phyloP scores from a whole-genome alignment of 1,140 invertebrate species.

The Acromyrmex echinatior region DNA sequence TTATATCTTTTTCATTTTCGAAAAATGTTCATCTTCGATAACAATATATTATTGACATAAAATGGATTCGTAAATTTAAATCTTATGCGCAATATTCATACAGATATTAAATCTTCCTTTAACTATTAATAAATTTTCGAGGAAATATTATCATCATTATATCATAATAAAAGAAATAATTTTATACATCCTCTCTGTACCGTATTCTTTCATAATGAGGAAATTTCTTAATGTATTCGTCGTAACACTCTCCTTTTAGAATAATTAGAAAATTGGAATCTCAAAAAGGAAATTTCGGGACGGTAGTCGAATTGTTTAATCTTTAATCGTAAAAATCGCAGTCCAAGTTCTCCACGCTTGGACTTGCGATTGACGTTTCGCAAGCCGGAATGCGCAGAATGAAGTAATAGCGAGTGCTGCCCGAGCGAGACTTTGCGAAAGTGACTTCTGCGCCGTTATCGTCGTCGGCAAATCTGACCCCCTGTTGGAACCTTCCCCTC shows the following conservation, averaged over 20 bases:
- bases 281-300: not conserved
- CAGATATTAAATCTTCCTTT: not conserved
- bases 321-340: conserved; percentile 18
- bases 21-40: too few species aligned
- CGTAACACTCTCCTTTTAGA: not conserved
- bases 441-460: conserved; percentile 73
- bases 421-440: conserved; percentile 71
- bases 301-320: not conserved
- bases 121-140: not conserved
- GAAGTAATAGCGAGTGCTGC: conserved; percentile 74
- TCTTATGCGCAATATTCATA: not conserved
- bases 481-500: not conserved
- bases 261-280: not conserved
- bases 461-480: conserved; percentile 59
- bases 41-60: not conserved
- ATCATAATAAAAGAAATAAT: not conserved
- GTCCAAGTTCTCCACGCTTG: conserved; percentile 68
- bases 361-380: conserved; percentile 64
- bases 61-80: not conserved
- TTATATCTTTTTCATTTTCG: too few species aligned
- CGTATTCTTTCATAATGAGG: not conserved
- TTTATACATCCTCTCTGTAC: not conserved
- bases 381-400: conserved; percentile 79
- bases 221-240: not conserved
- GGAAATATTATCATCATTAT: not conserved